Evolutionary conservation across 2,797 vertebrate genomes (phyloP).

Genomic region (Pseudopleuronectes americanus): DNA sequence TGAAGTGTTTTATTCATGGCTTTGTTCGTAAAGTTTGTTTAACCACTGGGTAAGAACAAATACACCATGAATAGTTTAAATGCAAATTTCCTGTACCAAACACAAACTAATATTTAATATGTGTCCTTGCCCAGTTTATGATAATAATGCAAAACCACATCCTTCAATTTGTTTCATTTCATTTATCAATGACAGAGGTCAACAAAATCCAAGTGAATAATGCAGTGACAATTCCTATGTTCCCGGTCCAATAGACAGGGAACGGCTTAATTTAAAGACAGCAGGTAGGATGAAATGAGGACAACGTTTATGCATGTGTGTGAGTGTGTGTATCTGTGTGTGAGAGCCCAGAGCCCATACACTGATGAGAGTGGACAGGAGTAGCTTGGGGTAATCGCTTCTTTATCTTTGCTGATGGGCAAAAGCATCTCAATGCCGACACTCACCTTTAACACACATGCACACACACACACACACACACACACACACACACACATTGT

Average conservation of each 20-base stretch:
- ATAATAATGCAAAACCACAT: background rate
- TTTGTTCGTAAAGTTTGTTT: background rate
- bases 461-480: constrained; percentile 16
- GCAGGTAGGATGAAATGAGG: constrained; percentile 35
- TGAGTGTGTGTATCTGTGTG: constrained; percentile 16
- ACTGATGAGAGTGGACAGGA: constrained; percentile 66
- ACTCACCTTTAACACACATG: constrained; percentile 47
- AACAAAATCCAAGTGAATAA: background rate
- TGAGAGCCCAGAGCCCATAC: constrained; percentile 30
- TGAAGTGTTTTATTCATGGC: constrained; percentile 2
- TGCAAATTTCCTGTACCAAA: background rate
- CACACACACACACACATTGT: constrained; percentile 25
- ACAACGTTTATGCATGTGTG: constrained; percentile 19
- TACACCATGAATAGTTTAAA: background rate
- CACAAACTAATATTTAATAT: background rate
- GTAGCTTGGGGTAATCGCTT: constrained; percentile 67
- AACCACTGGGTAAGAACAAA: constrained; percentile 10
- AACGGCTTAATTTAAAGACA: constrained; percentile 37
- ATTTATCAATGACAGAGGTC: background rate
- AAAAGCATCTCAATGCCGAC: constrained; percentile 55
- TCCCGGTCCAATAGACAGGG: too few relatives aligned
- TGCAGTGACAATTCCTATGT: background rate
- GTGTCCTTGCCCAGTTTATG: background rate
- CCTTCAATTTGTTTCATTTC: background rate
- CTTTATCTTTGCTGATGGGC: constrained; percentile 69